Evolutionary conservation across 2,797 vertebrate species (phyloP).

Genomic region (Anguilla megastoma): DNA sequence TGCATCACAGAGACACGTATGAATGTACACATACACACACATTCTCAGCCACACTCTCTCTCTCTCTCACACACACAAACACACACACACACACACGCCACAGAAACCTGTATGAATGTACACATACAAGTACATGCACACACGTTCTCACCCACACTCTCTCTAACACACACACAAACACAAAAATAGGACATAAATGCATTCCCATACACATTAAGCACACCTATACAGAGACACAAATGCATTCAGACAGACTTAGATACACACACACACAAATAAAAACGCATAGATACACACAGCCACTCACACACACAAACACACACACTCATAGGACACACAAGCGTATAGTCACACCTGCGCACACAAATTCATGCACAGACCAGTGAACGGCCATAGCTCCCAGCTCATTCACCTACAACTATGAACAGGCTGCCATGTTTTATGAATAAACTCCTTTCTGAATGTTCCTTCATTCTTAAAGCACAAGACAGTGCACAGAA

Average conservation of each 20-base stretch:
- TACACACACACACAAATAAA: not conserved
- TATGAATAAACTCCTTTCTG: conserved; percentile 14
- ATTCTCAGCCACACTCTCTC: no score
- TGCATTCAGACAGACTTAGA: no score
- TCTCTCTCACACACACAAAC: conserved; percentile 43
- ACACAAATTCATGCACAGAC: not conserved
- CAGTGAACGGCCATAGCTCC: not conserved
- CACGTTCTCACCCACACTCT: conserved; percentile 25
- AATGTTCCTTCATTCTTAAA: conserved; percentile 10
- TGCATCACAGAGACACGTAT: not conserved
- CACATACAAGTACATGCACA: conserved; percentile 50
- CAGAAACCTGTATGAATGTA: not conserved
- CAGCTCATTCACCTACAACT: not conserved
- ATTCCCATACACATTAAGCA: no score
- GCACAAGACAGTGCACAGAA: not conserved
- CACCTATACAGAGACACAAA: no score
- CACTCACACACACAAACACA: not conserved
- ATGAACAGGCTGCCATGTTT: not conserved
- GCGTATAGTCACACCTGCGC: not conserved
- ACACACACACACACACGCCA: conserved; percentile 50
- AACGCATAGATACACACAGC: not conserved
- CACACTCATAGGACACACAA: not conserved
- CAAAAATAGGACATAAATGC: no score
- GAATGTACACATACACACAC: not conserved
- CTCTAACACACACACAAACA: no score